Percentiles rank a stretch among this genome's conserved stretches.
phyloP scores from a whole-genome alignment of 2,888 invertebrate genomes.

The Thecocarcelia acutangulata region DNA sequence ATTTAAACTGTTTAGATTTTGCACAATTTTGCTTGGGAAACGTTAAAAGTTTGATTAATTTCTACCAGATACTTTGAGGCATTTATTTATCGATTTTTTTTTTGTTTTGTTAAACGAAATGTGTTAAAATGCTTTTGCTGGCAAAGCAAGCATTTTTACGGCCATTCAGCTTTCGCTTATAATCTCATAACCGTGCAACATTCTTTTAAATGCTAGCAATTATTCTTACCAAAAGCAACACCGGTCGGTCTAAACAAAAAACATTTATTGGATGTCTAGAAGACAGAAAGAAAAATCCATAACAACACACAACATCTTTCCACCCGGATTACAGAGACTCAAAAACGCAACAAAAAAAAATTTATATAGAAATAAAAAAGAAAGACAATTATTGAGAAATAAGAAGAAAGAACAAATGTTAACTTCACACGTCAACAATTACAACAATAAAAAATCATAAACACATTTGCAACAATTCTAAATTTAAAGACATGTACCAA shows the following conservation, averaged over 20 bases:
- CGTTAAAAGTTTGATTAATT: constrained; percentile 4
- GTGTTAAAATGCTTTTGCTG: constrained; percentile 39
- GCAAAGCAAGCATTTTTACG: constrained; percentile 48
- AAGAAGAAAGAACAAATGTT: constrained; percentile 60
- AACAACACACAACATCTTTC: constrained; percentile 22
- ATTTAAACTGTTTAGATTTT: too few species aligned
- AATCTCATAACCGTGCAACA: constrained; percentile 47
- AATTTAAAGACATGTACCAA: background rate
- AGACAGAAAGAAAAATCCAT: constrained; percentile 12
- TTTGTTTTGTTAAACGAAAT: background rate
- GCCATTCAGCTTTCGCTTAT: constrained; percentile 62
- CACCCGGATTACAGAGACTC: constrained; percentile 61
- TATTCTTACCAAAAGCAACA: constrained; percentile 48
- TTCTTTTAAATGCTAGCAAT: constrained; percentile 44
- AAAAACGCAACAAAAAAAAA: constrained; percentile 10
- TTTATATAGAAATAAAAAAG: constrained; percentile 15
- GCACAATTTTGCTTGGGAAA: background rate
- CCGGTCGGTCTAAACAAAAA: constrained; percentile 11
- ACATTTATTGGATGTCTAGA: constrained; percentile 51
- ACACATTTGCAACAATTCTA: constrained; percentile 17
- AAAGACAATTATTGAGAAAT: constrained; percentile 44
- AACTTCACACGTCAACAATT: constrained; percentile 59
- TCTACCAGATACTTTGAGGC: background rate
- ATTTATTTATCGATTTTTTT: constrained; percentile 12
- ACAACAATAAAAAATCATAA: constrained; percentile 16